Conservation (phyloP, 2,797 vertebrate species). For the Mormyrops attenuatus region DNA sequence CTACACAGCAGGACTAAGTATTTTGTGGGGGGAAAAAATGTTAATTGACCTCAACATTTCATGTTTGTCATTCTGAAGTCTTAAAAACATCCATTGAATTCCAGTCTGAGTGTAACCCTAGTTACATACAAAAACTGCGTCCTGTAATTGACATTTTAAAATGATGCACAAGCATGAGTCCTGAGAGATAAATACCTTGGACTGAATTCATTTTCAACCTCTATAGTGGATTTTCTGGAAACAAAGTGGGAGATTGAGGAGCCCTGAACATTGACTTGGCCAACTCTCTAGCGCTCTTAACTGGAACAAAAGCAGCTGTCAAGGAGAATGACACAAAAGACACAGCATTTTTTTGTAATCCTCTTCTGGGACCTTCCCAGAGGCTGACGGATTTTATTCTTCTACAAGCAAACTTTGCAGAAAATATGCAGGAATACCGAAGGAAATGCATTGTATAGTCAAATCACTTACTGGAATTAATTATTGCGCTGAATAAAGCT, state of each 20-base stretch:
- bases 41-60: not conserved
- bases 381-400: conserved; percentile 19
- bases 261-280: conserved; percentile 18
- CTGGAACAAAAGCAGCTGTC: conserved; percentile 21
- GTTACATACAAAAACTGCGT: not conserved
- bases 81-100: not conserved
- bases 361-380: conserved; percentile 19
- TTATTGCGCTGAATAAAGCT: not conserved
- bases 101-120: not conserved
- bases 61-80: not conserved
- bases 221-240: conserved; percentile 18
- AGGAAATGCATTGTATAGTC: conserved; percentile 13
- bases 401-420: conserved; percentile 12
- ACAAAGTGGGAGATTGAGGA: conserved; percentile 15
- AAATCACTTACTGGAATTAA: conserved; percentile 17
- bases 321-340: conserved; percentile 18
- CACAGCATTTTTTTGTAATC: not conserved
- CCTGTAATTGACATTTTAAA: conserved; percentile 9
- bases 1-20: not conserved
- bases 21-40: not conserved
- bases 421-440: conserved; percentile 15
- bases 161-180: conserved; percentile 18
- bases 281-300: conserved; percentile 14
- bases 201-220: not conserved
- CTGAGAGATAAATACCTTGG: not conserved